Base-by-base conservation (phyloP, 2,888 invertebrate species). In the Acronicta psi region DNA sequence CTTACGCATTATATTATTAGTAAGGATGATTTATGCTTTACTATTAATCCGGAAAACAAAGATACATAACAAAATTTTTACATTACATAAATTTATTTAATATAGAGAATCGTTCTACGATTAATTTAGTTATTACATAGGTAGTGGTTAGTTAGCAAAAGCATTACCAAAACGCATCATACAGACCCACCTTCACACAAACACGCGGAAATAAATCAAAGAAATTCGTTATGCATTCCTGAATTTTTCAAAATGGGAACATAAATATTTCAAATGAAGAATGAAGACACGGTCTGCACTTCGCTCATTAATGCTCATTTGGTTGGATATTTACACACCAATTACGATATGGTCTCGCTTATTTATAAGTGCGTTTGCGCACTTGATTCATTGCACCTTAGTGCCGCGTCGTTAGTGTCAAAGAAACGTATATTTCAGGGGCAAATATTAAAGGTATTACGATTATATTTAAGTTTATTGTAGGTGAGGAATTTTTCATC, bases 261-360 rank as follows among this genome's bases (percentile, higher is more conserved):
- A 87, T 90, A 88, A 89, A 90, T 85, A 86, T 80, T 76, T 89
- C 85, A 87, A 82, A 86, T 84, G 82, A 87, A 86, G 85, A 87
- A 87, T 84, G 82, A 87, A 86, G 85, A 87, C 84, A 80, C 81
- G 81, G 75, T 77, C 79, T 64, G 77, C 75, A 77, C 71, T 75
- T 69, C 47, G 77, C 82, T 89, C 89, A 90, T 90, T 89, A 90
- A 86, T 77, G 87, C 85, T 89, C 87, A 90, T 87, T 88, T 88
- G 80, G 81, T 68, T 60, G 80, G 77, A 87, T 91, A 91, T 91
- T 91, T 91, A 91, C 88, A 79, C 86, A 82, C 88, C 91, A 91
- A 91, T 91, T 91, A 89, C 82, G 80, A 83, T 87, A 87, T 85
- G 85, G 83, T 80, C 75, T 76, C 74, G 80, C 78, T 82, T 86